These are phyloP conservation scores for Meta bourneti DNA, from an alignment of 2,888 invertebrate species.

Conservation along the genomic window DNA sequence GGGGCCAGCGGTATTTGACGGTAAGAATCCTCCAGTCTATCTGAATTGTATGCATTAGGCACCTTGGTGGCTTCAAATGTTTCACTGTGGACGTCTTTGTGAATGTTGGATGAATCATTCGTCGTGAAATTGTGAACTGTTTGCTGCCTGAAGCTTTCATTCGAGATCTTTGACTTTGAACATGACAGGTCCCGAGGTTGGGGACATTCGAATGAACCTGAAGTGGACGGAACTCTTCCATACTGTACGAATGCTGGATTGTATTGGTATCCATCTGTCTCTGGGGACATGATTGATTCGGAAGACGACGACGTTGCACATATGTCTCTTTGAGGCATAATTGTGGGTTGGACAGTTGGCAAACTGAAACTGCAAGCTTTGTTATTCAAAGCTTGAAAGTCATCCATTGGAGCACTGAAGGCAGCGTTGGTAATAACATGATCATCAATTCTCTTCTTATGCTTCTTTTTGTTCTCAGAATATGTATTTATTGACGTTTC, in stretches of 20 bases:
- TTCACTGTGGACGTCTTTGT: not conserved
- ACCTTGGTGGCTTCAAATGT: not conserved
- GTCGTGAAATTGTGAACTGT: not conserved
- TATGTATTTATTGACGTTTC: not conserved
- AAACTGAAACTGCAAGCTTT: not conserved
- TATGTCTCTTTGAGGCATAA: not conserved
- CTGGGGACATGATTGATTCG: not conserved
- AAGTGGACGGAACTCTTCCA: not conserved
- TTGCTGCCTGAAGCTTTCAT: not conserved
- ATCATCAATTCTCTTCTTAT: not conserved
- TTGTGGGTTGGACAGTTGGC: not conserved
- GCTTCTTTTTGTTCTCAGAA: not conserved
- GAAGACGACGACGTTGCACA: not conserved
- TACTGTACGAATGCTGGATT: not conserved
- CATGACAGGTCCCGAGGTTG: not conserved
- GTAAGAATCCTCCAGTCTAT: not conserved
- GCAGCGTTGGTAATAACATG: not conserved
- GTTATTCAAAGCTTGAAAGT: not conserved
- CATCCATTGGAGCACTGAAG: not conserved
- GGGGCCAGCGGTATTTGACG: constrained; percentile 52
- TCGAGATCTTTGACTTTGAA: not conserved
- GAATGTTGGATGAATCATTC: not conserved
- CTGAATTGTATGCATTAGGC: not conserved
- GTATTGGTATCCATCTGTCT: not conserved
- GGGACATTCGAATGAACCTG: not conserved